Conservation (phyloP, 2,797 vertebrate species). For the Brotula barbata region DNA sequence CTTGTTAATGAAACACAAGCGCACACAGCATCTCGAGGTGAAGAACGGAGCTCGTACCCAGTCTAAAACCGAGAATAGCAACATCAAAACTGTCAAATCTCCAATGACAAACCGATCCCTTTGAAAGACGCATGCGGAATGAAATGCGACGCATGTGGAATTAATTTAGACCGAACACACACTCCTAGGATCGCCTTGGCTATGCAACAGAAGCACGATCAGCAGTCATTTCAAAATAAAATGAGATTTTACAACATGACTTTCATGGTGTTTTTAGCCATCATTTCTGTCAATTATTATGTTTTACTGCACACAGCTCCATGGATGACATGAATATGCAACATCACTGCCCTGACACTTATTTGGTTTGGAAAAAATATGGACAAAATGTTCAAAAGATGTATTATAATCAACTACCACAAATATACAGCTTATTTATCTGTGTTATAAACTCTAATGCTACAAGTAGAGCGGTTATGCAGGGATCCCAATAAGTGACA, state of each 20-base stretch:
- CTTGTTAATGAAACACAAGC: slow-evolving; percentile 67
- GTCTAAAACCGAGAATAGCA: slow-evolving; percentile 57
- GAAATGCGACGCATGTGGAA: slow-evolving; percentile 31
- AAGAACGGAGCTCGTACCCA: slow-evolving; percentile 28
- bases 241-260: no score
- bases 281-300: no score
- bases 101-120: slow-evolving; percentile 48
- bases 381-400: neutral
- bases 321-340: no score
- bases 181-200: neutral
- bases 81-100: slow-evolving; percentile 54
- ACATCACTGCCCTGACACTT: no score
- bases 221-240: slow-evolving; percentile 15
- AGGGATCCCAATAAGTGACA: no score
- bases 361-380: neutral
- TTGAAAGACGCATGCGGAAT: slow-evolving; percentile 48
- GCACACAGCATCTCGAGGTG: slow-evolving; percentile 45
- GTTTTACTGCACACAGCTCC: no score
- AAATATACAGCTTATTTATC: no score
- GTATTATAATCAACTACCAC: no score
- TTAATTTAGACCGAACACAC: slow-evolving; percentile 13
- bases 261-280: no score
- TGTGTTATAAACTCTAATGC: no score
- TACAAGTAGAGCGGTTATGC: no score
- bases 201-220: neutral